Conservation (phyloP, 2,797 vertebrate species). For the Parauchenoglanis punctatus region DNA sequence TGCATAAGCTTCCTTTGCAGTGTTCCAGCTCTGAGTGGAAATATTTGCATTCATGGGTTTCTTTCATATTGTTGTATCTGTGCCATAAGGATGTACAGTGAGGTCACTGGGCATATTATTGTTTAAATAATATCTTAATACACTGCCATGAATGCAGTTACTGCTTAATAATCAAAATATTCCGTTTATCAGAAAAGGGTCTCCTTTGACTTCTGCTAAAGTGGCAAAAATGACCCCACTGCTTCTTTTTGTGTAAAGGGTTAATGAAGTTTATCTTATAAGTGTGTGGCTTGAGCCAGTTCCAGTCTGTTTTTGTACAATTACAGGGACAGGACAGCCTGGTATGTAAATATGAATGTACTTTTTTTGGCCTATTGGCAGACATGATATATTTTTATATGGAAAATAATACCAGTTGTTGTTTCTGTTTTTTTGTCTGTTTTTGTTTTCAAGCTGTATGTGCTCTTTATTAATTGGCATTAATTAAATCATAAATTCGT, state of each 20-base stretch:
- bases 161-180: not conserved
- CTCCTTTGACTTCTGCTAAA: not conserved
- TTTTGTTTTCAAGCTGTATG: conserved; percentile 28
- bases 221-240: not conserved
- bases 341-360: conserved; percentile 70
- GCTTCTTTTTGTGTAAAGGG: not conserved
- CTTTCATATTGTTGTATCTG: not conserved
- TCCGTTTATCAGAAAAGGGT: not conserved
- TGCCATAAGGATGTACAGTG: conserved; percentile 4
- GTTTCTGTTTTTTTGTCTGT: conserved; percentile 31
- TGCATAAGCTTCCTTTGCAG: no score
- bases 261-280: not conserved
- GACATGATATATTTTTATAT: conserved; percentile 80
- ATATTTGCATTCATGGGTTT: not conserved
- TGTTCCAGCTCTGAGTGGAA: not conserved
- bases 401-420: conserved; percentile 58
- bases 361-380: conserved; percentile 68
- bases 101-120: not conserved
- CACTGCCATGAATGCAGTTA: not conserved
- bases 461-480: conserved; percentile 55
- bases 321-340: conserved; percentile 48
- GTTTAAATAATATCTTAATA: not conserved
- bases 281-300: conserved; percentile 1
- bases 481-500: conserved; percentile 37
- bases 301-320: conserved; percentile 46